Evolutionary conservation across 2,888 invertebrate genomes (phyloP), one percentile per base, ranked within the genome.

Genomic region (Dioctria linearis): DNA sequence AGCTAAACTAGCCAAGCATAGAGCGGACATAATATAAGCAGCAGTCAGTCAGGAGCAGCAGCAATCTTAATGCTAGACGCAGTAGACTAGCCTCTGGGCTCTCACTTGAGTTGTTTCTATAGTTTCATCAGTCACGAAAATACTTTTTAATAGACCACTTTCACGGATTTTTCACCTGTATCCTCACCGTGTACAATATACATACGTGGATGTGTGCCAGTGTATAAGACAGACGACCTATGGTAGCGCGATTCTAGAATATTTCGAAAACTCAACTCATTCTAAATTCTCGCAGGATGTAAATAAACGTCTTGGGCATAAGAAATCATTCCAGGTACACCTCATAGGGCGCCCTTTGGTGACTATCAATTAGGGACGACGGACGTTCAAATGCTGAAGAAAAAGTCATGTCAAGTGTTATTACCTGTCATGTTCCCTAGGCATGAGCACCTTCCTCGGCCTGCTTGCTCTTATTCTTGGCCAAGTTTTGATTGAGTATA

Each of bases 401-500:
- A 71, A 71, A 71, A 71, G 71, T 25, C 71, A 71, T 71, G 71
- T 71, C 71, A 71, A 71, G 71, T 71, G 71, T 71, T 71, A 71
- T 51, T 76, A 61, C 76, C 76, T 76, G 76, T 76, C 76, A 61
- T 61, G 61, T 76, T 76, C 8, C 43, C 42, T 37, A 11, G 43
- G 73, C 40, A 39, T 49, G 73, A 71, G 73, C 73, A 57, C 57
- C 73, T 49, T 57, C 57, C 46, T 59, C 37, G 9, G n/a, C 39
- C 9, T 13, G 46, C 46, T 46, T 76, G 61, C 61, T 49, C 61
- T 61, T 63, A 5, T 61, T 61, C 43, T 37, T 46, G 76, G 49
- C 76, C 76, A 78, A 43, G 54, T 66, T 78, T 78, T 78, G 78
- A 78, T 78, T 78, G 78, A 78, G 78, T 78, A 25, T 25, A 57